phyloP scores from a whole-genome alignment of 2,797 vertebrate species.

The Lerista edwardsae region DNA sequence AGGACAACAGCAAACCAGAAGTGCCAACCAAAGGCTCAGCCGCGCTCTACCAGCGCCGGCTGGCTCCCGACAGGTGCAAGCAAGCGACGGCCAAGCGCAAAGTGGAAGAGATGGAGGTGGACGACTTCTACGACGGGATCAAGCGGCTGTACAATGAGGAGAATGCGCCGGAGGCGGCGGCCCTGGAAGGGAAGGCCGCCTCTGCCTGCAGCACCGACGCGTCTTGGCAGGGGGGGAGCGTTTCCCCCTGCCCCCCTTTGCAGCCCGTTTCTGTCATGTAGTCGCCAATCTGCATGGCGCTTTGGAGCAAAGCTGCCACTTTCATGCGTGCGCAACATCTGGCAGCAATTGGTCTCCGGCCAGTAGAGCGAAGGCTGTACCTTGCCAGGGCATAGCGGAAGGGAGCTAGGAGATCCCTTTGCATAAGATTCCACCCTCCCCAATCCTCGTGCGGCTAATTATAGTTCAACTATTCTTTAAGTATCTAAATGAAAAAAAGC shows the following conservation, averaged over 20 bases:
- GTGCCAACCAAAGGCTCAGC: constrained; percentile 74
- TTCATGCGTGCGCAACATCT: constrained; percentile 24
- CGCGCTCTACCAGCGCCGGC: constrained; percentile 73
- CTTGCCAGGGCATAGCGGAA: constrained; percentile 77
- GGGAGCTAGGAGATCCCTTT: constrained; percentile 72
- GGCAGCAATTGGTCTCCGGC: constrained; percentile 25
- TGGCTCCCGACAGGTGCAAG: constrained; percentile 80
- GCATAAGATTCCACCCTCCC: constrained; percentile 14
- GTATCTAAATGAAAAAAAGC: constrained; percentile 78
- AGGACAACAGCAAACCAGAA: constrained; percentile 79
- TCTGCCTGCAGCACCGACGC: constrained; percentile 75
- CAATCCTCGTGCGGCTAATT: constrained; percentile 76
- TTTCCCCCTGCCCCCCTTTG: constrained; percentile 90
- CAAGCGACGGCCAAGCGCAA: constrained; percentile 91
- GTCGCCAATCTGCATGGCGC: constrained; percentile 25
- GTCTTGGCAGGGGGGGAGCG: constrained; percentile 80
- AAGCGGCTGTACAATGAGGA: constrained; percentile 97
- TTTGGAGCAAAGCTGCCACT: background rate
- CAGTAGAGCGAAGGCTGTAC: constrained; percentile 60
- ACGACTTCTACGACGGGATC: constrained; percentile 95
- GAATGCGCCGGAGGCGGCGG: constrained; percentile 74
- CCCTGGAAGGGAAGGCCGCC: constrained; percentile 70
- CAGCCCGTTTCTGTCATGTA: constrained; percentile 89
- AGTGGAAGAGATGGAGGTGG: constrained; percentile 97
- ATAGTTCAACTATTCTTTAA: constrained; percentile 79